These are phyloP conservation scores for Portunus trituberculatus DNA, from an alignment of 1,140 invertebrate species.

Conservation along the genomic window DNA sequence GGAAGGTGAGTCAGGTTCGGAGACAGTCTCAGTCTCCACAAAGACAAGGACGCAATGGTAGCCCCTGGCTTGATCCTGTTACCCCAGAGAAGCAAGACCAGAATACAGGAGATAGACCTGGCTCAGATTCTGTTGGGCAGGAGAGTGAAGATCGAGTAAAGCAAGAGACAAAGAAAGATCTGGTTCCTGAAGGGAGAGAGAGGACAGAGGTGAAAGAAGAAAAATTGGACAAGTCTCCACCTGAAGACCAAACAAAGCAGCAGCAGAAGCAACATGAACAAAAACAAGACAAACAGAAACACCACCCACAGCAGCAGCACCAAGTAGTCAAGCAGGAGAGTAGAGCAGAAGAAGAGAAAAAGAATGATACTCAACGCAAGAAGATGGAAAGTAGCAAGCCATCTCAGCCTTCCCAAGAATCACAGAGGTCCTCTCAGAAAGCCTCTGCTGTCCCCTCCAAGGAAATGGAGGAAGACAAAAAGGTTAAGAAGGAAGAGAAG, in stretches of 20 bases:
- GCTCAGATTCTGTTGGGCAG: neutral
- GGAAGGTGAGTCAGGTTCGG: neutral
- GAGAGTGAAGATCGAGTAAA: constrained; percentile 2
- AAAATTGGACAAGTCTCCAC: neutral
- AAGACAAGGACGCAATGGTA: constrained; percentile 69
- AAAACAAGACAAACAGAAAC: constrained; percentile 12
- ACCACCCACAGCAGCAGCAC: neutral
- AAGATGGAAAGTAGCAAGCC: constrained; percentile 39
- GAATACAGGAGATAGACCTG: neutral
- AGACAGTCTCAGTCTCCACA: constrained; percentile 41
- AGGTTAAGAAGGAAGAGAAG: constrained; percentile 46
- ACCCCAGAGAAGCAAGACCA: constrained; percentile 68
- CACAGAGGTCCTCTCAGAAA: constrained; percentile 37
- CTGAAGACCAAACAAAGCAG: neutral
- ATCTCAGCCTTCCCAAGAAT: constrained; percentile 28
- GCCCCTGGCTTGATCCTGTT: constrained; percentile 69
- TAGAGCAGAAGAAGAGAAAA: constrained; percentile 41
- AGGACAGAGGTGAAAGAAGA: constrained; percentile 18
- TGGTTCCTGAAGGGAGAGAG: neutral
- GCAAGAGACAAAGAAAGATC: constrained; percentile 8
- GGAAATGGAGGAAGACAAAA: constrained; percentile 25
- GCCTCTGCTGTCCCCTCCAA: neutral
- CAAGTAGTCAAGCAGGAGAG: neutral
- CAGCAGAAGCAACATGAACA: neutral
- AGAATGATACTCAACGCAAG: constrained; percentile 27